These are phyloP conservation scores for Zaprionus bogoriensis DNA, from an alignment of 2,888 invertebrate genomes.

Conservation along the genomic window DNA sequence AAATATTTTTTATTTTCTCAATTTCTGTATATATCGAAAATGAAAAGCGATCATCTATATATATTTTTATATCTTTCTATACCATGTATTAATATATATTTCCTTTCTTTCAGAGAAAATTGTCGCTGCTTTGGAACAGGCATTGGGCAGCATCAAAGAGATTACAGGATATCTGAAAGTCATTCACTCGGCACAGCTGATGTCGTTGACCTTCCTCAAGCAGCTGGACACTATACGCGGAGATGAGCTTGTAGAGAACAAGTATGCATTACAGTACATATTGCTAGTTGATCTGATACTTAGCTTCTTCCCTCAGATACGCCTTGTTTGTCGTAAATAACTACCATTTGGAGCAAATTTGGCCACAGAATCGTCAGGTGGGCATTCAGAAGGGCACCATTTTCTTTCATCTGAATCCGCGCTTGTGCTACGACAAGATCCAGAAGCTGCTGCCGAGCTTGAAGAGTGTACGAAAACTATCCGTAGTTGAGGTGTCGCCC, in stretches of 20 bases:
- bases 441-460: slow-evolving; percentile 82
- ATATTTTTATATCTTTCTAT: too few species aligned
- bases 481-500: slow-evolving; percentile 74
- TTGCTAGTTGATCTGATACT: not conserved
- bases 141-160: slow-evolving; percentile 86
- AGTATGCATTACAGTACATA: slow-evolving; percentile 39
- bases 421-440: slow-evolving; percentile 87
- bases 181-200: slow-evolving; percentile 85
- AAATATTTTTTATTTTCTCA: too few species aligned
- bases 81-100: too few species aligned
- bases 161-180: slow-evolving; percentile 88
- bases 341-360: slow-evolving; percentile 86
- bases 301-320: slow-evolving; percentile 72
- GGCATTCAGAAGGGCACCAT: slow-evolving; percentile 85
- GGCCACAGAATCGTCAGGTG: slow-evolving; percentile 83
- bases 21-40: not conserved
- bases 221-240: slow-evolving; percentile 86
- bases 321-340: slow-evolving; percentile 87
- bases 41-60: not conserved
- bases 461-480: slow-evolving; percentile 48
- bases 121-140: slow-evolving; percentile 84
- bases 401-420: slow-evolving; percentile 89
- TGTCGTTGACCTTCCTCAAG: slow-evolving; percentile 87
- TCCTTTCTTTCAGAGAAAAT: slow-evolving; percentile 56
- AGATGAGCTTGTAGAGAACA: slow-evolving; percentile 78